Conservation (phyloP, 92 coral and sea anemone genomes). For the Umimayanthus kanabou region DNA sequence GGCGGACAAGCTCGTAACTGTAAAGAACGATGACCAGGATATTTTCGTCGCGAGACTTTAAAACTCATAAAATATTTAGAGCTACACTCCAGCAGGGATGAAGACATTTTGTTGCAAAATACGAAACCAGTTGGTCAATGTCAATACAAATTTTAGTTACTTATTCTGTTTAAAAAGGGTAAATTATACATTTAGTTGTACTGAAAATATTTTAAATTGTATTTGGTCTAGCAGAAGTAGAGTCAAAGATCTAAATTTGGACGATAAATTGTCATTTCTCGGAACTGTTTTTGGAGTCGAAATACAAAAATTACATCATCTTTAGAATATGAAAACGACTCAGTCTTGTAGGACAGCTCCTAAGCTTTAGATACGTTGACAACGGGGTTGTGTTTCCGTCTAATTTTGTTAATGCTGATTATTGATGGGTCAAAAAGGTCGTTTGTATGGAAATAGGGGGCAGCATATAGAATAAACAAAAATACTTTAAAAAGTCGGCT, state of each 20-base stretch:
- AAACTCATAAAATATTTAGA: constrained; percentile 12
- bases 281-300: background rate
- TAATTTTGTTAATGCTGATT: background rate
- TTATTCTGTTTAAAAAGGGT: background rate
- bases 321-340: constrained; percentile 11
- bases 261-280: background rate
- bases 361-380: too few relatives aligned
- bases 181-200: background rate
- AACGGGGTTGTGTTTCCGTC: background rate
- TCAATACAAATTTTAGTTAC: background rate
- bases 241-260: background rate
- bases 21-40: background rate
- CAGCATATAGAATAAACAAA: too few relatives aligned
- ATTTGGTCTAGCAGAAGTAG: constrained; percentile 1
- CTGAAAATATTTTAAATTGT: background rate
- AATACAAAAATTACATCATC: constrained; percentile 5
- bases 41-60: constrained; percentile 3
- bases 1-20: constrained; percentile 1
- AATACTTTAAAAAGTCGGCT: background rate
- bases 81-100: background rate
- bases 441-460: background rate
- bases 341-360: background rate
- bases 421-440: background rate
- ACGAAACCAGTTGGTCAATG: background rate
- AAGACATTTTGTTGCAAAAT: constrained; percentile 17